phyloP scores from a whole-genome alignment of 2,113 vertebrate genomes.

The Anhinga rufa region DNA sequence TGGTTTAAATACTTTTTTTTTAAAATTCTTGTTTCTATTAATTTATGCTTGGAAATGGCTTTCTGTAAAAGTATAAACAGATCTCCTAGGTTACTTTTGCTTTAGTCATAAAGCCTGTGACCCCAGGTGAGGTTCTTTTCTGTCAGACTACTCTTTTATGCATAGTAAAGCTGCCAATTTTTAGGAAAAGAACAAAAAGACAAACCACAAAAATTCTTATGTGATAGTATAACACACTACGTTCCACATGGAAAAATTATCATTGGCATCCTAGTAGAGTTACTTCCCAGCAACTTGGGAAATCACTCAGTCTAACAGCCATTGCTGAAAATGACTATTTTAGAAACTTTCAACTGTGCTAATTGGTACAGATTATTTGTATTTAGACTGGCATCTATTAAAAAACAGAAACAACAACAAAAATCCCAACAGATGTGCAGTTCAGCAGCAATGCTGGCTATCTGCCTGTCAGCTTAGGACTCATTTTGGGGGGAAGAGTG shows the following conservation, averaged over 20 bases:
- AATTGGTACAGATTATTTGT: background rate
- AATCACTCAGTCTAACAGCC: background rate
- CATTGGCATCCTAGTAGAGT: background rate
- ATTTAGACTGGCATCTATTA: background rate
- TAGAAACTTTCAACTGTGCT: background rate
- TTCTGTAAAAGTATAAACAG: background rate
- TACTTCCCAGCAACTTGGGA: background rate
- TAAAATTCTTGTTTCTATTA: background rate
- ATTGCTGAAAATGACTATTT: background rate
- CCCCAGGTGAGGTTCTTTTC: background rate
- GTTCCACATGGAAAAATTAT: background rate
- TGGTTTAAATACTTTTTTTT: background rate
- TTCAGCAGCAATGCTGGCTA: background rate
- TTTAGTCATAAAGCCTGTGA: background rate
- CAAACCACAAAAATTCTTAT: background rate
- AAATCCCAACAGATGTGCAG: background rate
- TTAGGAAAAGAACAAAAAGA: background rate
- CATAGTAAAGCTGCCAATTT: background rate
- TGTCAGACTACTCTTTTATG: background rate
- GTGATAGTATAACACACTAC: background rate
- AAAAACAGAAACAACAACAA: background rate
- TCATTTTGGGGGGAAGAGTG: fast-evolving
- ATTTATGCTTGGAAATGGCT: background rate
- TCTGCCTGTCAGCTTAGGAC: background rate
- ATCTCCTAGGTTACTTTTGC: background rate